Evolutionary conservation across 2,888 invertebrate genomes (phyloP).

Genomic region (Nemurella pictetii): DNA sequence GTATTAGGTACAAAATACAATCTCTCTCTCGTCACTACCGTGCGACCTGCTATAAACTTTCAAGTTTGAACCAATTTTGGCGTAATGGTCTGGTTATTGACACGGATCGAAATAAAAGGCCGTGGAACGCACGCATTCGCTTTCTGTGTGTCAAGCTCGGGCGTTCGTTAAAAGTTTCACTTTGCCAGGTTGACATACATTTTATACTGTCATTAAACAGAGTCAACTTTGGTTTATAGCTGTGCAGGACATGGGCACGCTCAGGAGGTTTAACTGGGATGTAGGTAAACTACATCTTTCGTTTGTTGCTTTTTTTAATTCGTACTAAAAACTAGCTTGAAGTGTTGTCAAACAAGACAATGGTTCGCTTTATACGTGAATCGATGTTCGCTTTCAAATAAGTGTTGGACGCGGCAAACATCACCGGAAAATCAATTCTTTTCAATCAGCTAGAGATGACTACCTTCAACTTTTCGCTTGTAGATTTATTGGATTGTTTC

Average conservation of each 20-base stretch:
- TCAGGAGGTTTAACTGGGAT: background rate
- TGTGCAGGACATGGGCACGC: background rate
- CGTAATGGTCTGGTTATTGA: background rate
- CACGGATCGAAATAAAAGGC: background rate
- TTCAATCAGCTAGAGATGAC: slow-evolving; percentile 5
- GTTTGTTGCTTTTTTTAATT: background rate
- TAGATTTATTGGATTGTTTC: background rate
- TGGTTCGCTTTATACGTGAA: background rate
- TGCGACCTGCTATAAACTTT: background rate
- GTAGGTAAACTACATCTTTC: no score
- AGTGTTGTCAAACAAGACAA: background rate
- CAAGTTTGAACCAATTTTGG: background rate
- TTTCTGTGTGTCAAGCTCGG: background rate
- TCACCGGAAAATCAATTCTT: background rate
- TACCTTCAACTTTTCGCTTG: background rate
- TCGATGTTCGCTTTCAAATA: background rate
- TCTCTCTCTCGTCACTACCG: background rate
- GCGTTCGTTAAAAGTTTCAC: background rate
- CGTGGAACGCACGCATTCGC: background rate
- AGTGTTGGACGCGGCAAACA: background rate
- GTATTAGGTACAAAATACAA: background rate
- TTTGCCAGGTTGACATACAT: background rate
- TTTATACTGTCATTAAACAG: background rate
- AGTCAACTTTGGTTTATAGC: background rate
- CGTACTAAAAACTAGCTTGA: background rate